A percentile compares a stretch with the other conserved stretches of the same genome.
Conservation (phyloP, 2,888 invertebrate species). For the Yponomeuta cagnagella region DNA sequence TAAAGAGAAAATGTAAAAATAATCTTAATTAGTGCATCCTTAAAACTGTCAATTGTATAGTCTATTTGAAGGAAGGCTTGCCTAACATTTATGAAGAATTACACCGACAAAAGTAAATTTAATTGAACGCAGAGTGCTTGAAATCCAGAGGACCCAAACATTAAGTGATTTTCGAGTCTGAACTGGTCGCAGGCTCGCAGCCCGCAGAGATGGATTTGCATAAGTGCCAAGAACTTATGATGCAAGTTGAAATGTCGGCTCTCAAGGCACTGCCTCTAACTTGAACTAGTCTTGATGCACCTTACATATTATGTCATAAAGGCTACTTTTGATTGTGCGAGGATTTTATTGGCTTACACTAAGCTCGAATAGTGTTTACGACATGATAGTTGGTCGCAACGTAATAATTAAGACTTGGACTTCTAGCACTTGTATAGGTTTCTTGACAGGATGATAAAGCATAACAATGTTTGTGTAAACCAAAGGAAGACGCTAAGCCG, state of each 20-base stretch:
- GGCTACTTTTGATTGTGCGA: neutral
- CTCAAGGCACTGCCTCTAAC: conserved; percentile 8
- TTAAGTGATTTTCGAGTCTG: conserved; percentile 29
- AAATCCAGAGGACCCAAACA: conserved; percentile 12
- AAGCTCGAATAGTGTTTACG: neutral
- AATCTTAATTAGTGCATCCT: too few relatives aligned
- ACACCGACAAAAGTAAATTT: neutral
- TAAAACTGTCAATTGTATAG: too few relatives aligned
- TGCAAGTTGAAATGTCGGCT: conserved; percentile 20
- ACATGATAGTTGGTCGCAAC: conserved; percentile 1
- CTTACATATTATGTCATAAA: neutral
- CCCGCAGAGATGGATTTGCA: conserved; percentile 25
- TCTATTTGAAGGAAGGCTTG: too few relatives aligned
- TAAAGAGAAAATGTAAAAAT: too few relatives aligned
- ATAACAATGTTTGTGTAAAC: too few relatives aligned
- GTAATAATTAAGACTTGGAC: neutral
- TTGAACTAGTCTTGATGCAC: neutral
- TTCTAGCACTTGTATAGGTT: neutral
- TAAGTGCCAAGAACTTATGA: conserved; percentile 27
- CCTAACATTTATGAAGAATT: too few relatives aligned
- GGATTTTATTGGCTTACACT: neutral
- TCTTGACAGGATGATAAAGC: neutral
- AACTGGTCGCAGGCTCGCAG: conserved; percentile 23
- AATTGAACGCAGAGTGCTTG: conserved; percentile 6
- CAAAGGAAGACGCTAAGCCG: too few relatives aligned